Conservation (phyloP, 1,140 invertebrate genomes). For the Rhagoletis pomonella region DNA sequence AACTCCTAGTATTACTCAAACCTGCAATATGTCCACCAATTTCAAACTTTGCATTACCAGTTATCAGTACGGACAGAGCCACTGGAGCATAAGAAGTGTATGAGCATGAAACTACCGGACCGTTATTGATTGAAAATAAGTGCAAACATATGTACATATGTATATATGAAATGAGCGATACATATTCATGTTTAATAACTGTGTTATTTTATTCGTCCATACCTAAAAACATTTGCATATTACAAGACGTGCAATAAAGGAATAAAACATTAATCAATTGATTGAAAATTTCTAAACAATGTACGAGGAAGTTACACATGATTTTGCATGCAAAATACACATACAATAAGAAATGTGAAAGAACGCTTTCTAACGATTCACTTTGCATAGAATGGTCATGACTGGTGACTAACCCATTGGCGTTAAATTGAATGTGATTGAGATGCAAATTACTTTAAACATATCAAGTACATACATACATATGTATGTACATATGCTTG, state of each 20-base stretch:
- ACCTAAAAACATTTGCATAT: too few species aligned
- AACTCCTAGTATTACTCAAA: background rate
- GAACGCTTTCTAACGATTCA: background rate
- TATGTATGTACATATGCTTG: background rate
- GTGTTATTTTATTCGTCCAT: too few species aligned
- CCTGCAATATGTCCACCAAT: background rate
- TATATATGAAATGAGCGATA: background rate
- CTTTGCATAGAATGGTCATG: background rate
- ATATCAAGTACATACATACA: background rate
- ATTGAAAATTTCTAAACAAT: conserved; percentile 14
- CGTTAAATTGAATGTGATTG: conserved; percentile 33
- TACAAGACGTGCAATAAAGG: background rate
- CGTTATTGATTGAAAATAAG: too few species aligned
- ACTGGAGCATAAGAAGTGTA: conserved; percentile 1
- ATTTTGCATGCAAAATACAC: background rate
- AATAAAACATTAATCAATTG: background rate
- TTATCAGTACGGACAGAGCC: conserved; percentile 25
- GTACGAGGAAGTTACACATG: background rate
- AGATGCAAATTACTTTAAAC: conserved; percentile 6
- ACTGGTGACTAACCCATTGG: conserved; percentile 22
- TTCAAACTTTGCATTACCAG: background rate
- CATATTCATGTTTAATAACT: too few species aligned
- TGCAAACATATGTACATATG: background rate
- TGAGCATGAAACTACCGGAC: background rate
- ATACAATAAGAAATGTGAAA: background rate